Percentiles rank a stretch among this genome's conserved stretches.
Evolutionary conservation across 1,140 invertebrate genomes (phyloP).

Genomic region (Vanessa atalanta): DNA sequence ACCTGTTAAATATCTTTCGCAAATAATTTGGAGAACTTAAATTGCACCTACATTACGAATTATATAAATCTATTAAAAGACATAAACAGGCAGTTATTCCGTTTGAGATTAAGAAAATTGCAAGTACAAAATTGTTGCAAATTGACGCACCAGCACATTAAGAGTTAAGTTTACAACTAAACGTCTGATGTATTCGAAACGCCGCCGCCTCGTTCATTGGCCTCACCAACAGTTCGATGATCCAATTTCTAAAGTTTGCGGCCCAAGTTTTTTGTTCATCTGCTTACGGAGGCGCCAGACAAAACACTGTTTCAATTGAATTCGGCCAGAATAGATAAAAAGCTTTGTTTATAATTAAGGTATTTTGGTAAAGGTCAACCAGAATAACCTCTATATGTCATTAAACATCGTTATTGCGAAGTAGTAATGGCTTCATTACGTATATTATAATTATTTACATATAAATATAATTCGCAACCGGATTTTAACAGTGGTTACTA

Average conservation of each 20-base stretch:
- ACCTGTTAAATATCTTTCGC: no score
- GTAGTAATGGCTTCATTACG: no score
- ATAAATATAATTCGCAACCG: no score
- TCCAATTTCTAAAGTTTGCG: slow-evolving; percentile 71
- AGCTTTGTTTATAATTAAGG: background rate
- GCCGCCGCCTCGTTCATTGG: slow-evolving; percentile 63
- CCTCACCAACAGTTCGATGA: slow-evolving; percentile 73
- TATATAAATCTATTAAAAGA: background rate
- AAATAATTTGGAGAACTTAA: no score
- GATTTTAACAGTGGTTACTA: no score
- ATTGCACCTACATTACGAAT: no score
- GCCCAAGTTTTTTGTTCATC: slow-evolving; percentile 63
- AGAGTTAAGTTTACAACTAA: slow-evolving; percentile 45
- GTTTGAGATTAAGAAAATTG: slow-evolving; percentile 8
- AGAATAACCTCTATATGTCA: background rate
- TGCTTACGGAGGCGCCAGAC: slow-evolving; percentile 53
- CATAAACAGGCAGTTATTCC: background rate
- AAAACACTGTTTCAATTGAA: slow-evolving; percentile 63
- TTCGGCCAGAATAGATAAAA: slow-evolving; percentile 12
- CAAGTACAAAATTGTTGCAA: slow-evolving; percentile 31
- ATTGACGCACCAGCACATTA: slow-evolving; percentile 38
- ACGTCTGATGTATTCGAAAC: slow-evolving; percentile 50
- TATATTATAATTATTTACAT: no score
- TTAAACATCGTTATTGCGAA: no score
- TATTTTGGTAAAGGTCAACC: background rate